phyloP scores from a whole-genome alignment of 2,888 invertebrate species.

The Acrobasis suavella region DNA sequence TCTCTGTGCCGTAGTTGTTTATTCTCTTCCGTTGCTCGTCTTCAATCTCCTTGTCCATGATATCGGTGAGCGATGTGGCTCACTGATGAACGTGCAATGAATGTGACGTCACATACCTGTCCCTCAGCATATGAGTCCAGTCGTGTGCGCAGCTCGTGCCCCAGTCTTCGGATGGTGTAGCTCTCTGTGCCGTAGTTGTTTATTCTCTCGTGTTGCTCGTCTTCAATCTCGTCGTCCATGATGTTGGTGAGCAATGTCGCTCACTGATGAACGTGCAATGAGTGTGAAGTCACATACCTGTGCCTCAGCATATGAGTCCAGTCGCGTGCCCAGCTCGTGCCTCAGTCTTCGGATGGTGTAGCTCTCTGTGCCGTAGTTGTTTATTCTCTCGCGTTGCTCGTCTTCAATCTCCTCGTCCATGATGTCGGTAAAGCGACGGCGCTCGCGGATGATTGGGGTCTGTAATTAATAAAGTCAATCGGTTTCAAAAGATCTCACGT shows the following conservation, averaged over 20 bases:
- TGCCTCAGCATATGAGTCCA: conserved; percentile 93
- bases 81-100: neutral
- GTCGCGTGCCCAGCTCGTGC: conserved; percentile 87
- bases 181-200: conserved; percentile 80
- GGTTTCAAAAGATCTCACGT: too few relatives aligned
- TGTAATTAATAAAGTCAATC: conserved; percentile 44
- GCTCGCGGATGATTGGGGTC: conserved; percentile 94
- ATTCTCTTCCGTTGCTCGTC: too few relatives aligned
- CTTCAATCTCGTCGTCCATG: too few relatives aligned
- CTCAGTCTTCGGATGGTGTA: conserved; percentile 89
- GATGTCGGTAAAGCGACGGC: conserved; percentile 95
- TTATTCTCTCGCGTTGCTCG: conserved; percentile 91
- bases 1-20: conserved; percentile 49
- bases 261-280: too few relatives aligned
- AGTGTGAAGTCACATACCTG: conserved; percentile 41
- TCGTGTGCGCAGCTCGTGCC: conserved; percentile 88
- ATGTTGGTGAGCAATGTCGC: too few relatives aligned
- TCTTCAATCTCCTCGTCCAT: conserved; percentile 98
- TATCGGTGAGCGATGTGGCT: too few relatives aligned
- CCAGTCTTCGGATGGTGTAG: conserved; percentile 88
- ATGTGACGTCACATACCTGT: conserved; percentile 41
- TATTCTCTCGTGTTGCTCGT: too few relatives aligned
- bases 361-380: conserved; percentile 87
- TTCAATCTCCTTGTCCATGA: too few relatives aligned
- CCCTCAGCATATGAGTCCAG: conserved; percentile 94